Evolutionary conservation across 1,140 invertebrate species (phyloP), one percentile per base, ranked within the genome.

Genomic region (Plodia interpunctella): DNA sequence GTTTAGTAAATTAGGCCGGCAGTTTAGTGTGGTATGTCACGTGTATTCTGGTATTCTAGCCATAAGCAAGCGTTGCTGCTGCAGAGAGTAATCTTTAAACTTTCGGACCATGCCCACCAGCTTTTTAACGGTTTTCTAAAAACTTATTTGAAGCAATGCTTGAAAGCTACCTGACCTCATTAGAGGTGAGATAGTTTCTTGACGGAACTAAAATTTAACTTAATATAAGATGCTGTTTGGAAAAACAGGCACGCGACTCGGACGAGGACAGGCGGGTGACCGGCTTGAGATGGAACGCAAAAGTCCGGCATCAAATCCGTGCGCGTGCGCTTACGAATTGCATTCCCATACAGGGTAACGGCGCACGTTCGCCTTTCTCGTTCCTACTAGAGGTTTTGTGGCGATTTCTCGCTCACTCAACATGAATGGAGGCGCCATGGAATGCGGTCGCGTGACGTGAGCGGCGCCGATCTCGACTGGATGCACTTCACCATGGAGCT

Each of bases 361-460:
- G 80, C 81, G 80, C 74, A 79, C 76, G 66, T 52, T 78, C 68
- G 68, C 74, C 77, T 69, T 63, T 84, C 82, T 80, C 84, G 66
- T 76, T 84, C 78, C 68, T 57, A 70, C 81, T 69, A 75, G 68
- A 77, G 77, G 72, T 71, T 67, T 73, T 59, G 21, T 59, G 63
- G 66, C 63, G 65, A 63, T 68, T 72, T 84, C 81, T 81, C 81
- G 62, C 76, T 87, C 78, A 57, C 74, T 57, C 78, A 70, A 83
- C 80, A 88, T 88, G 85, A 88, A 88, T 88, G 85, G 78, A 88
- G 78, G 80, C 82, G 81, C 83, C 78, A 74, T 78, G 85, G 85
- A 88, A 88, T 88, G 85, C 83, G 85, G 85, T 80, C 85, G 80
- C 76, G 74, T 88, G 82, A 88, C 85, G 83, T 81, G 75, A 58